phyloP scores from a whole-genome alignment of 2,797 vertebrate genomes.

The Pseudocheirus occidentalis region DNA sequence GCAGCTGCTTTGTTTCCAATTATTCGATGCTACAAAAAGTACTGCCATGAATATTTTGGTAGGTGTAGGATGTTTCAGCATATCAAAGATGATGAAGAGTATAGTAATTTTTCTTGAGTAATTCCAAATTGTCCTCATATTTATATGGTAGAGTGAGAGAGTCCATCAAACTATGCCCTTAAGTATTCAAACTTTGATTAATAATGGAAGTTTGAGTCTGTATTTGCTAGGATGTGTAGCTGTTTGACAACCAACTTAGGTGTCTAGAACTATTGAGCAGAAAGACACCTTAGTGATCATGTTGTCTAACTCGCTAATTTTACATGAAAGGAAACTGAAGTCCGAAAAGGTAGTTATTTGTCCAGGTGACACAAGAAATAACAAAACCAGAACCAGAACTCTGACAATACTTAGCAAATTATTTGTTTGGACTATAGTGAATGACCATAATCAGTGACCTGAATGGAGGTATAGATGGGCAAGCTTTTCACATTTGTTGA shows the following conservation, averaged over 20 bases:
- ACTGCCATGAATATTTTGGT: not conserved
- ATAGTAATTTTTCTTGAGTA: not conserved
- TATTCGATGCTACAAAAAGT: not conserved
- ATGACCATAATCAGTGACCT: not conserved
- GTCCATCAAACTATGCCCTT: not conserved
- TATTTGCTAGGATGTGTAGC: slow-evolving; percentile 22
- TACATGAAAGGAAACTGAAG: slow-evolving; percentile 50
- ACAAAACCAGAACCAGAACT: slow-evolving; percentile 38
- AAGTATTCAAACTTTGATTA: slow-evolving; percentile 44
- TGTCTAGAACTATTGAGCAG: slow-evolving; percentile 24
- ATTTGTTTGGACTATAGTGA: slow-evolving; percentile 18
- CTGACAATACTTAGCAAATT: slow-evolving; percentile 50
- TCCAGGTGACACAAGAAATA: slow-evolving; percentile 24
- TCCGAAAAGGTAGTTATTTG: slow-evolving; percentile 32
- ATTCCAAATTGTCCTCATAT: slow-evolving; percentile 17
- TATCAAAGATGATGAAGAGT: not conserved
- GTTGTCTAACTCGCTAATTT: slow-evolving; percentile 45
- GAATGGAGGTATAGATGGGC: not conserved
- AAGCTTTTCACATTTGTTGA: not conserved
- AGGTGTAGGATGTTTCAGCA: not conserved
- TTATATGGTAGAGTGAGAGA: slow-evolving; percentile 16
- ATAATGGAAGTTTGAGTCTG: not conserved
- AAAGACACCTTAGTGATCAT: slow-evolving; percentile 21
- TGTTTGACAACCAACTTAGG: slow-evolving; percentile 46
- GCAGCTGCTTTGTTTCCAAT: not conserved